phyloP scores from a whole-genome alignment of 2,113 vertebrate species.

The Cheirogaleus medius region DNA sequence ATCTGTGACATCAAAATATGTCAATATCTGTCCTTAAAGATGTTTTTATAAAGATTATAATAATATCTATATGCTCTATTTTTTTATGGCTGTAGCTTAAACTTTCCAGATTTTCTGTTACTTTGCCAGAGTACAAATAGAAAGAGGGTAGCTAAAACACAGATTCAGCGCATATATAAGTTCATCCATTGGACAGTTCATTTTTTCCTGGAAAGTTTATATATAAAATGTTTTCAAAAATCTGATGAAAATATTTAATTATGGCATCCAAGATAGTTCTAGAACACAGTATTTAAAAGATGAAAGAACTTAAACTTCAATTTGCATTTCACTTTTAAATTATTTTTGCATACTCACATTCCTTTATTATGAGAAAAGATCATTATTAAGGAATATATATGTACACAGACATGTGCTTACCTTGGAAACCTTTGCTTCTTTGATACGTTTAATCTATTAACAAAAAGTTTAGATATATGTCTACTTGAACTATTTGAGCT shows the following conservation, averaged over 20 bases:
- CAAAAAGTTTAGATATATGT: background rate
- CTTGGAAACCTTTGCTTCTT: background rate
- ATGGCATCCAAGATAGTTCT: background rate
- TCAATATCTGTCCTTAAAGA: background rate
- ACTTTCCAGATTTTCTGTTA: background rate
- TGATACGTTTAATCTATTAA: background rate
- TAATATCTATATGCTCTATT: background rate
- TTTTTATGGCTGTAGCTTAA: background rate
- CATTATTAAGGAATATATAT: background rate
- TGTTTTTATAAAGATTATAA: background rate
- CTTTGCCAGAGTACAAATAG: background rate
- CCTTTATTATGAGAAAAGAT: background rate
- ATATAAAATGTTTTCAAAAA: background rate
- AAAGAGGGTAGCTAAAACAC: background rate
- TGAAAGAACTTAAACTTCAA: background rate
- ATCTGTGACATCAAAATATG: background rate
- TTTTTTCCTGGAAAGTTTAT: background rate
- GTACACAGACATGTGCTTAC: background rate
- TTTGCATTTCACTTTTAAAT: background rate
- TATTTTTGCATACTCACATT: background rate
- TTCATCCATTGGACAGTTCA: background rate
- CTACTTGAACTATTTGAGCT: conserved; percentile 3
- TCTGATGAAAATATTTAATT: background rate
- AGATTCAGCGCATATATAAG: background rate
- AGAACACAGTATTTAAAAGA: background rate